Base-by-base conservation (phyloP, 2,797 vertebrate genomes). In the Pyrocephalus nanus region DNA sequence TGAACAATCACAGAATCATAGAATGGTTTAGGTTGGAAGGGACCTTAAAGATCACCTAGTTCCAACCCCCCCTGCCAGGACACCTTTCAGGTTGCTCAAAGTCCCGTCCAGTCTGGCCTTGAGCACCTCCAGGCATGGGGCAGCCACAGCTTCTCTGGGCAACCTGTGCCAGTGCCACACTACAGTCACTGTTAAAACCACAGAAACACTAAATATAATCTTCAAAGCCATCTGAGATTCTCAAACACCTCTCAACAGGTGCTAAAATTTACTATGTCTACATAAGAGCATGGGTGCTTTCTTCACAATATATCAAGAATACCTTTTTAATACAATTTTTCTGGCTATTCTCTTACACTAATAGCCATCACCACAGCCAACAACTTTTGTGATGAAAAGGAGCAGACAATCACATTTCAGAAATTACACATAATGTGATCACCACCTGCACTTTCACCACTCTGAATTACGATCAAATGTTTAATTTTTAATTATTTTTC, bases 181-280 rank as follows among this genome's bases (percentile, higher is more conserved):
- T 34, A 60, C 7, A 12, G 20, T 17, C 22, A 47, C 12, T 74
- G 88, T 40, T 79, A 77, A 80, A 91, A 36, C 54, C 34, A 73
- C 1, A 51, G 45, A 91, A 93, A 81, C 57, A 79, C 47, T 82
- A 65, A 88, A 90, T 62, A 87, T 55, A 74, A 72, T 84, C 57
- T 74, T 77, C 88, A 96, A 94, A 90, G 40, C 55, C 66, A 86
- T 74, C 40, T 42, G 67, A 54, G 40, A 93, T 77, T 51, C 92
- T 73, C 55, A 92, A 88, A 73, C 25, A 60, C 11, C 29, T 42
- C 36, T 55, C 64, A 16, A 40, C 36, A 92, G 84, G 36, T 53
- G 77, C 64, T 67, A 91, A 55, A 88, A 95, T 43, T 72, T 62
- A 76, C 60, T 76, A 42, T 2, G 21, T 62, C 57, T 86, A 79